These are phyloP conservation scores for Bombyx huttoni DNA, from an alignment of 2,888 invertebrate genomes.

Conservation along the genomic window DNA sequence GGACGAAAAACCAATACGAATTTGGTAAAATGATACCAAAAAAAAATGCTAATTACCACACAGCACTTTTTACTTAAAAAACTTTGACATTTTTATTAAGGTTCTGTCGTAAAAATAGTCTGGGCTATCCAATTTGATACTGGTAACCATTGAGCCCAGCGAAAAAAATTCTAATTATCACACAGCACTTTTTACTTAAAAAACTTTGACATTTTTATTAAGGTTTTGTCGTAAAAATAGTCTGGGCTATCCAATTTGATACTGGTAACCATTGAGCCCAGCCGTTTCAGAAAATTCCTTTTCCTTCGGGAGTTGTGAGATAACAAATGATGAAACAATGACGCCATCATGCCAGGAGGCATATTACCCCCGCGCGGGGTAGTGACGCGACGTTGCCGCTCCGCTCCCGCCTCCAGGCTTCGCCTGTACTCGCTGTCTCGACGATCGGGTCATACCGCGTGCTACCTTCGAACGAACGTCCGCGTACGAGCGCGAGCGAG, in stretches of 20 bases:
- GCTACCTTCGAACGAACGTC: slow-evolving; percentile 39
- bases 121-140: not conserved
- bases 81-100: not conserved
- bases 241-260: not conserved
- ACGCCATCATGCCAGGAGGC: slow-evolving; percentile 37
- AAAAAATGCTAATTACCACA: no score
- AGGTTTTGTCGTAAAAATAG: not conserved
- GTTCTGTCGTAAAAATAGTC: not conserved
- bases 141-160: slow-evolving; percentile 5
- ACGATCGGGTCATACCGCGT: slow-evolving; percentile 35
- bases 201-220: not conserved
- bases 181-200: not conserved
- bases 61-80: not conserved
- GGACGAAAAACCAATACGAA: no score
- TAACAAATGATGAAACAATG: slow-evolving; percentile 52
- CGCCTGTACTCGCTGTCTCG: slow-evolving; percentile 15
- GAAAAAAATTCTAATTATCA: no score
- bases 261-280: slow-evolving; percentile 3
- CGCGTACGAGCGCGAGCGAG: slow-evolving; percentile 29
- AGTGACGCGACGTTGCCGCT: slow-evolving; percentile 45
- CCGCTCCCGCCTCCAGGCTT: slow-evolving; percentile 23
- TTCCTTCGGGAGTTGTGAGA: slow-evolving; percentile 33
- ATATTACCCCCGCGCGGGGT: slow-evolving; percentile 30
- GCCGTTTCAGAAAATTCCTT: slow-evolving; percentile 19
- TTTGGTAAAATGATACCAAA: no score